These are phyloP conservation scores for Dynastes grantii DNA, from an alignment of 2,888 invertebrate genomes.

Conservation along the genomic window DNA sequence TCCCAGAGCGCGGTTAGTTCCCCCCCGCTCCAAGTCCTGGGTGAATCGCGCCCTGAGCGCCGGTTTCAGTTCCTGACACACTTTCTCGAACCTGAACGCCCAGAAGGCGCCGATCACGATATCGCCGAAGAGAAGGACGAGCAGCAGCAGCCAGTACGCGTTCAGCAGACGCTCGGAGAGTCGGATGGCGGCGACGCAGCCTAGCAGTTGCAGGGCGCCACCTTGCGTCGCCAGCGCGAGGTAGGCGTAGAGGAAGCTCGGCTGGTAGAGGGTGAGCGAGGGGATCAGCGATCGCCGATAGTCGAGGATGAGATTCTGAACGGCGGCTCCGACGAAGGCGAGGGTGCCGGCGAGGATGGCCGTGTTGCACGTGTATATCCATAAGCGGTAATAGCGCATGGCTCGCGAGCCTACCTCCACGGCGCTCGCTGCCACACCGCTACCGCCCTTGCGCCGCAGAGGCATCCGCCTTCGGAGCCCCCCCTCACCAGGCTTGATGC, in stretches of 20 bases:
- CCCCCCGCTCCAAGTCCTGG: conserved; percentile 81
- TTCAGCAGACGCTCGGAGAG: conserved; percentile 87
- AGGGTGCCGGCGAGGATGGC: conserved; percentile 88
- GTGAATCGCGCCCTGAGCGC: conserved; percentile 74
- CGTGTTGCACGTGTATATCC: conserved; percentile 94
- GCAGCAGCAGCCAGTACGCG: conserved; percentile 87
- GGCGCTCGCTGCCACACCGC: conserved; percentile 74
- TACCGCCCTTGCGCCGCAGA: conserved; percentile 69
- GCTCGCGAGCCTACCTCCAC: conserved; percentile 69
- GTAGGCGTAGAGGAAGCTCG: conserved; percentile 89
- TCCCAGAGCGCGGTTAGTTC: conserved; percentile 87
- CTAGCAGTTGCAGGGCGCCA: conserved; percentile 80
- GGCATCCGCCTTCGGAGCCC: conserved; percentile 71
- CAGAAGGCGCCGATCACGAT: conserved; percentile 88
- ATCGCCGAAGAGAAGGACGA: conserved; percentile 87
- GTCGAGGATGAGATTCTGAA: conserved; percentile 80
- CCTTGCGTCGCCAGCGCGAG: conserved; percentile 84
- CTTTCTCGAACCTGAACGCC: conserved; percentile 84
- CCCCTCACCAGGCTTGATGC: conserved; percentile 69
- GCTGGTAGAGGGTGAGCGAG: conserved; percentile 84
- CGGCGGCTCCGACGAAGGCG: conserved; percentile 85
- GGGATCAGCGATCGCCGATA: conserved; percentile 82
- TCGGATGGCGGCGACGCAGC: conserved; percentile 86
- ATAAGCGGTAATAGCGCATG: conserved; percentile 89
- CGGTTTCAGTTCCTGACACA: conserved; percentile 83